These are phyloP conservation scores for Poicephalus gulielmi DNA, from an alignment of 2,113 vertebrate species.

Conservation along the genomic window DNA sequence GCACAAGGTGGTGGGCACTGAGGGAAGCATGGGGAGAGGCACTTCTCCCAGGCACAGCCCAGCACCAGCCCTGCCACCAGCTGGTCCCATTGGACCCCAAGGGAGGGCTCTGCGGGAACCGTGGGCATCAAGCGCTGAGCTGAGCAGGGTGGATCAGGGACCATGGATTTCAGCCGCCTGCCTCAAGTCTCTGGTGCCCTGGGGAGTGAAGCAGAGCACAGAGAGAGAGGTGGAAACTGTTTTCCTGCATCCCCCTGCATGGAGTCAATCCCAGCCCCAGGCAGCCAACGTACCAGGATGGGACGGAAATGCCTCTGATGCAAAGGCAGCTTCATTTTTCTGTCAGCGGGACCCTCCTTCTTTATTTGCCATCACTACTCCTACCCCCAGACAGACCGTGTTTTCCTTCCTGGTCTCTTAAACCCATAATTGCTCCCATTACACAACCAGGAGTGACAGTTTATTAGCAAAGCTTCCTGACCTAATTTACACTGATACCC, in stretches of 20 bases:
- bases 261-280: not conserved
- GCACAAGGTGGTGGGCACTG: not conserved
- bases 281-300: not conserved
- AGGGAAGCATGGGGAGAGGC: not conserved
- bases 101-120: not conserved
- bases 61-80: rapidly evolving
- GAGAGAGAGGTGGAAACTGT: not conserved
- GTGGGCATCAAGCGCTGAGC: not conserved
- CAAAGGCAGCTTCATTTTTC: not conserved
- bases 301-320: not conserved
- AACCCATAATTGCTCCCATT: slow-evolving; percentile 48
- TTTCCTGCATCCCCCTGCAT: not conserved
- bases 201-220: not conserved
- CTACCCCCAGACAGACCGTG: not conserved
- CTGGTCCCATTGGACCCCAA: rapidly evolving
- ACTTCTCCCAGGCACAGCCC: not conserved
- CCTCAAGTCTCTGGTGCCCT: not conserved
- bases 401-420: slow-evolving; percentile 45
- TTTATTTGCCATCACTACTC: slow-evolving; percentile 17
- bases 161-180: not conserved
- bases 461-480: slow-evolving; percentile 57
- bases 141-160: not conserved
- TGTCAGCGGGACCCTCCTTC: slow-evolving; percentile 45
- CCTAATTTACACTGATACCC: not conserved
- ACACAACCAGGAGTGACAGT: slow-evolving; percentile 41